Percentiles rank a stretch among this genome's conserved stretches.
Evolutionary conservation across 2,888 invertebrate species (phyloP).

Genomic region (Hemistola chrysoprasaria): DNA sequence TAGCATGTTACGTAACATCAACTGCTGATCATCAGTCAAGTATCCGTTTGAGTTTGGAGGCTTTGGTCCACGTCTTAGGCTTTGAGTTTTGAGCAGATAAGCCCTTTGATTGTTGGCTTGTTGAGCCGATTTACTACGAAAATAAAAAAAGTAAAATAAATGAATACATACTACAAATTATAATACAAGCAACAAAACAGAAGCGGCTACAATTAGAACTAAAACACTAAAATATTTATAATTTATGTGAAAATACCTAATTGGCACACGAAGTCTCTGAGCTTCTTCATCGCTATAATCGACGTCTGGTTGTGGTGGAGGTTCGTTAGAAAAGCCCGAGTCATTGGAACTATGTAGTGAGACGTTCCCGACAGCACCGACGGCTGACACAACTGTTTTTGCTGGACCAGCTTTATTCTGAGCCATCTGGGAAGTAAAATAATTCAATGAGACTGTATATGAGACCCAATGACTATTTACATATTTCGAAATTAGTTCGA

Average conservation of each 20-base stretch:
- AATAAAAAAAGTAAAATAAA: constrained; percentile 49
- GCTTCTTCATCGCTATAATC: constrained; percentile 96
- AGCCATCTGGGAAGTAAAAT: constrained; percentile 56
- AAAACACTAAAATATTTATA: too few species aligned
- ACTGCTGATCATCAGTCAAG: constrained; percentile 80
- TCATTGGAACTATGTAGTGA: constrained; percentile 96
- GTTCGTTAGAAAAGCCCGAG: constrained; percentile 95
- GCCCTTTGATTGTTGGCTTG: constrained; percentile 61
- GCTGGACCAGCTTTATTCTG: constrained; percentile 74
- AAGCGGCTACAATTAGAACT: constrained; percentile 27
- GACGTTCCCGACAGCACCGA: constrained; percentile 85
- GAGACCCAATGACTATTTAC: too few species aligned
- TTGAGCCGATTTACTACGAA: constrained; percentile 71
- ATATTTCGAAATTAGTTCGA: too few species aligned
- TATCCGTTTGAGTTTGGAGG: constrained; percentile 64
- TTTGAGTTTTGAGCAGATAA: constrained; percentile 76
- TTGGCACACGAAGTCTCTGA: constrained; percentile 82
- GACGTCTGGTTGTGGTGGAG: constrained; percentile 93
- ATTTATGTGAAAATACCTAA: constrained; percentile 79
- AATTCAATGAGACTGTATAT: too few species aligned
- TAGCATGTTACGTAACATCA: constrained; percentile 73
- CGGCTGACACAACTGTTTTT: constrained; percentile 71
- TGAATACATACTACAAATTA: constrained; percentile 48
- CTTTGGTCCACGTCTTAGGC: constrained; percentile 67
- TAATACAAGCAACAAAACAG: constrained; percentile 44